Evolutionary conservation across 1,140 invertebrate species (phyloP).

Genomic region (Ladona fulva): DNA sequence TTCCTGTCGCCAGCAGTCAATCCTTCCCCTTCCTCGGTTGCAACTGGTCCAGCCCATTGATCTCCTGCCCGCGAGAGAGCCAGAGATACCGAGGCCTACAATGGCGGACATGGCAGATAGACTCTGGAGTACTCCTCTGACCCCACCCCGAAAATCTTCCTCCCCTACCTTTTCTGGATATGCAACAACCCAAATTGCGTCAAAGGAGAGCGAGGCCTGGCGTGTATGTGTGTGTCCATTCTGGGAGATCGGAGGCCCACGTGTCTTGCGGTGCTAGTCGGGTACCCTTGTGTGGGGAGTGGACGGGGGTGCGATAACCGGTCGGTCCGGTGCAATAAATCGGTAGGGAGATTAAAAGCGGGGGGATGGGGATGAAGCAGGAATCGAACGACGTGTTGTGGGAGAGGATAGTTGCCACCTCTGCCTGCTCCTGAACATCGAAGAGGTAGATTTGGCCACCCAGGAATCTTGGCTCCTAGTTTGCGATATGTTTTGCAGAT

Average conservation of each 20-base stretch:
- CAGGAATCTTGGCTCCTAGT: no score
- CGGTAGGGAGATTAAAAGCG: background rate
- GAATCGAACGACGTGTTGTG: background rate
- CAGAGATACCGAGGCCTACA: background rate
- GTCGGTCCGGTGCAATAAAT: constrained; percentile 7
- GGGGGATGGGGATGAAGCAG: background rate
- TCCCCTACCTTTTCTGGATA: background rate
- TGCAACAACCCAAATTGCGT: background rate
- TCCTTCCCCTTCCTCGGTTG: background rate
- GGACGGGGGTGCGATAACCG: background rate
- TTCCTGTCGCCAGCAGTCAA: background rate
- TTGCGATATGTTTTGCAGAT: no score
- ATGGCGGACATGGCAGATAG: background rate
- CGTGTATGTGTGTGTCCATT: background rate
- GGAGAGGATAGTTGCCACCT: no score
- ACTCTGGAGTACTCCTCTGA: background rate
- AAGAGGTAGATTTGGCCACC: no score
- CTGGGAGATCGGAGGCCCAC: background rate
- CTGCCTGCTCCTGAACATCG: no score
- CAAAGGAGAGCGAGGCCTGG: background rate
- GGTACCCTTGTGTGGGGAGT: constrained; percentile 1
- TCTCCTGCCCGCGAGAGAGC: background rate
- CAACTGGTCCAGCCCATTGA: constrained; percentile 1
- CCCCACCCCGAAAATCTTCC: background rate
- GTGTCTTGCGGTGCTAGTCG: background rate